A percentile compares a stretch with the other conserved stretches of the same genome.
These are phyloP conservation scores for Naja naja DNA, from an alignment of 2,113 vertebrate genomes.

Conservation along the genomic window DNA sequence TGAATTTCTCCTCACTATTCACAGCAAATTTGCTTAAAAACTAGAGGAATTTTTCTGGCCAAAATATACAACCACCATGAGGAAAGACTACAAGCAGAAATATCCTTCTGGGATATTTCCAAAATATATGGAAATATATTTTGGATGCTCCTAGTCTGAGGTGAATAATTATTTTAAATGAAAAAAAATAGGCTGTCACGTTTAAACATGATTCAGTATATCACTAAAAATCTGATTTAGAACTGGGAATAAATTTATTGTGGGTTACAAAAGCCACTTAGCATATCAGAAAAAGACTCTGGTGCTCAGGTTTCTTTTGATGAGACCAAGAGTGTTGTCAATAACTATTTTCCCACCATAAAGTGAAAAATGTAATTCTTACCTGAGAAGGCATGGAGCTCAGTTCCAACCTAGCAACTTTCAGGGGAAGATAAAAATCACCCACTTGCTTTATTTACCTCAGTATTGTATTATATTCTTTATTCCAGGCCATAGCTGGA, in stretches of 20 bases:
- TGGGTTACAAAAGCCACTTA: neutral
- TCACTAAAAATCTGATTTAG: conserved; percentile 1
- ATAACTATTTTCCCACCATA: neutral
- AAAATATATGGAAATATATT: neutral
- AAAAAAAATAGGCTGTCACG: neutral
- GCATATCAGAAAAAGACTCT: neutral
- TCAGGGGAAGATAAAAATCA: neutral
- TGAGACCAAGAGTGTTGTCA: neutral
- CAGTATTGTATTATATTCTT: neutral
- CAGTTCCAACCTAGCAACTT: neutral
- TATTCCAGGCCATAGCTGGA: neutral
- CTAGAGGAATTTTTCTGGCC: neutral
- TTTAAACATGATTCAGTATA: conserved; percentile 18
- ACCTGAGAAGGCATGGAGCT: neutral
- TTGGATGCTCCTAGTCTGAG: neutral
- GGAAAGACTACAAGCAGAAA: neutral
- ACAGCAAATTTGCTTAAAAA: conserved; percentile 12
- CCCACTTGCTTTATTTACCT: neutral
- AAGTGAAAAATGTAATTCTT: neutral
- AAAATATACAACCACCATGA: neutral
- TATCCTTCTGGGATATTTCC: neutral
- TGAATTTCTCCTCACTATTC: conserved; percentile 5
- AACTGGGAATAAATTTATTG: neutral
- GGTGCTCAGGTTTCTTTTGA: neutral
- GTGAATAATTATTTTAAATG: conserved; percentile 34